A percentile compares a stretch with the other conserved stretches of the same genome.
Conservation (phyloP, 2,888 invertebrate species). For the Hedya salicella region DNA sequence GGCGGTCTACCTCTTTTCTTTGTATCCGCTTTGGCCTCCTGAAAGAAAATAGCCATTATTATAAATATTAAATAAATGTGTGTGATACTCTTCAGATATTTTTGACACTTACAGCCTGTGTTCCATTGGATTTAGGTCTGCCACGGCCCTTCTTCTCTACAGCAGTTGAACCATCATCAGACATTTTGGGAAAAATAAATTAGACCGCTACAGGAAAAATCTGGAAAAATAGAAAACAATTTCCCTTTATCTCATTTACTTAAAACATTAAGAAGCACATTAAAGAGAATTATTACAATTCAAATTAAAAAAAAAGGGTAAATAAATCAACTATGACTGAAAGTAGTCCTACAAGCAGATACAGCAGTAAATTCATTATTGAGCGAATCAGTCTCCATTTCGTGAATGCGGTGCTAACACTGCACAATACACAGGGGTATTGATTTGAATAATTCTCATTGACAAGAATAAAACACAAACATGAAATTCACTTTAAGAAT, state of each 20-base stretch:
- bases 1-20: constrained; percentile 80
- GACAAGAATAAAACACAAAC: constrained; percentile 18
- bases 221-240: constrained; percentile 58
- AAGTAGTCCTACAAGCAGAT: not conserved
- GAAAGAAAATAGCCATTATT: constrained; percentile 29
- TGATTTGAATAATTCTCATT: constrained; percentile 33
- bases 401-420: constrained; percentile 24
- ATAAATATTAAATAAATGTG: not conserved
- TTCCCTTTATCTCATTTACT: no score
- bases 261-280: not conserved
- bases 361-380: constrained; percentile 10
- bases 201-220: constrained; percentile 56
- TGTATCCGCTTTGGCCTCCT: constrained; percentile 80
- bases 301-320: not conserved
- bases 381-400: constrained; percentile 27
- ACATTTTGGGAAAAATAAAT: constrained; percentile 68
- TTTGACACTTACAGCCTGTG: constrained; percentile 67
- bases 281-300: not conserved
- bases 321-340: not conserved
- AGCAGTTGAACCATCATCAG: constrained; percentile 81
- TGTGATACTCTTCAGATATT: constrained; percentile 3
- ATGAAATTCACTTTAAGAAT: not conserved
- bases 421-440: constrained; percentile 36
- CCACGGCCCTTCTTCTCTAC: constrained; percentile 84
- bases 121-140: constrained; percentile 82